Base-by-base conservation (phyloP, 2,113 vertebrate genomes). In the Nibea albiflora region DNA sequence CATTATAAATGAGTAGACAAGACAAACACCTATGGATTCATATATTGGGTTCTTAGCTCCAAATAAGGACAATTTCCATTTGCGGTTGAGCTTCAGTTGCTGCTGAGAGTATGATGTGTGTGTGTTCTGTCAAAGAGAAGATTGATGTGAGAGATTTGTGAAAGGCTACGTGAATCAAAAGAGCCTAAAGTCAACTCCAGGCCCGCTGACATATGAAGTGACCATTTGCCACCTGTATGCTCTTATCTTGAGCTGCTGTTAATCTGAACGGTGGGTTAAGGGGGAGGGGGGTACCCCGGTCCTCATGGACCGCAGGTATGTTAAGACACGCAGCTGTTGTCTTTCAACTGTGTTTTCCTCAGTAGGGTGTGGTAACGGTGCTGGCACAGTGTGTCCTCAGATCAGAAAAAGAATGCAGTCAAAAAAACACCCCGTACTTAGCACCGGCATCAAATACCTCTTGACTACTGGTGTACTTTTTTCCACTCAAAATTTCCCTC, bases 151-250 rank as follows among this genome's bases (percentile, higher is more conserved):
- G 31, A 81, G 47, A 83, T 83, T 63, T 83, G 19, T 61, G 46
- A 69, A 56, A 44, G 17, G 53, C n/a, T 17, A 24, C 15, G 46
- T 50, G 3, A 60, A 50, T 54, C 50, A 63, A 78, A 73, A 39
- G 62, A 42, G 9, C 58, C 47, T 5, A 35, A 24, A 50, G 57
- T 42, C 63, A 54, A 44, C 44, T 57, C 5, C 12, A 53, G 19
- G 17, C 39, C 47, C 57, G 26, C 1, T 75, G 87, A 88, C 81
- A 85, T 73, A 85, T 56, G 8, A 79, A 67, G 53, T 49, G 10
- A 81, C 70, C 26, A 52, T 83, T 74, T 58, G 79, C 84, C 83
- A 89, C 81, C 83, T 86, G 85, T 81, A 78, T 26, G 57, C 60
- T 85, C 58, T 75, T 78, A 78, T 71, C 67, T 50, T 67, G 68